Base-by-base conservation (phyloP, 2,113 vertebrate genomes). In the Morone chrysops region DNA sequence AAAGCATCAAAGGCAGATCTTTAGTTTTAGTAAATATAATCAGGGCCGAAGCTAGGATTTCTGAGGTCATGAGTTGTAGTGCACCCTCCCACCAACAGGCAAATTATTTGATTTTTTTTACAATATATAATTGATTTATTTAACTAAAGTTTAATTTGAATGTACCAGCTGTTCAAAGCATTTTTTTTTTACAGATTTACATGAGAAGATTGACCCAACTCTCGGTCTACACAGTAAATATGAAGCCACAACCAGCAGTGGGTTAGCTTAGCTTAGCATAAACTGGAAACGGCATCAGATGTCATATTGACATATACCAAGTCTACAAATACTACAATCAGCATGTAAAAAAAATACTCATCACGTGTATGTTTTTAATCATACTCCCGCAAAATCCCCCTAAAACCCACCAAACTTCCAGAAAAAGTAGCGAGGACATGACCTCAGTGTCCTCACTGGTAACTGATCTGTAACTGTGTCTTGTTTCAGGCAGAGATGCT, bases 311-410 rank as follows among this genome's bases (percentile, higher is more conserved):
- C 12, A 68, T 17, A 31, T 57, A 36, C 18, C 20, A 18, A 18
- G 12, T 22, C 12, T 5, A 18, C 13, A 38, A 47, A 61, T 43
- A n/a, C n/a, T 63, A 12, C 60, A 20, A 51, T 67, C 16, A 53
- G 17, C n/a, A 14, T 61, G 50, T 45, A 78, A 83, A 62, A 59
- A 78, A 83, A 62, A 59, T 74, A 63, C 48, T 61, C 53, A 71
- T n/a, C 31, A 17, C 25, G 6, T 31, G 14, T 45, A 13, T 76
- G 36, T 43, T 51, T 71, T 41, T 60, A 60, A 36, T 18, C 51
- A 13, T 20, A 66, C 36, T 51, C 61, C 53, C 4, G 6, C 10
- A 25, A 25, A 13, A 11, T 16, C 41, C 72, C 25, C 38, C 57
- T 65, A 69, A 70, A 77, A 74, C 14, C 17, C 47, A 31, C 31